Evolutionary conservation across 2,888 invertebrate genomes (phyloP).

Genomic region (Laothoe populi): DNA sequence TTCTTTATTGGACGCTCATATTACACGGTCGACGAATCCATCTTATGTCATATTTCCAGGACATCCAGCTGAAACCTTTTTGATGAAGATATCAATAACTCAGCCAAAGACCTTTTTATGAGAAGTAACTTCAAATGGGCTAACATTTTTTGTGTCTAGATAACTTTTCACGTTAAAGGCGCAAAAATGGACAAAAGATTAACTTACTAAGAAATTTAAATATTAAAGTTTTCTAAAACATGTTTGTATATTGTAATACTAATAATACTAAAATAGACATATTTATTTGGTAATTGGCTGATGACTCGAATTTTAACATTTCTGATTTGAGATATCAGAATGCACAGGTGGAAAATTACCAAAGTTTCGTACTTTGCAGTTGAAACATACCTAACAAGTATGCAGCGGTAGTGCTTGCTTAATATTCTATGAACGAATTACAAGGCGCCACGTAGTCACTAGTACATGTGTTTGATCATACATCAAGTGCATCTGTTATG

Average conservation of each 20-base stretch:
- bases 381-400: slow-evolving; percentile 29
- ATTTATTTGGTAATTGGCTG: not conserved
- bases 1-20: slow-evolving; percentile 16
- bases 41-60: slow-evolving; percentile 18
- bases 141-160: not conserved
- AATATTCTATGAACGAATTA: slow-evolving; percentile 45
- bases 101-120: not conserved
- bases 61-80: slow-evolving; percentile 4
- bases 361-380: not conserved
- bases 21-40: slow-evolving; percentile 2
- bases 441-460: slow-evolving; percentile 37
- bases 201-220: not conserved
- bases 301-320: not conserved
- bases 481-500: slow-evolving; percentile 21
- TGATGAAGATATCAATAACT: slow-evolving; percentile 16
- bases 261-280: not conserved
- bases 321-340: not conserved
- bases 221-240: too few relatives aligned
- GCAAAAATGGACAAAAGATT: not conserved
- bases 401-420: slow-evolving; percentile 38
- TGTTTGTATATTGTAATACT: too few relatives aligned
- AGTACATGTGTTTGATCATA: slow-evolving; percentile 14
- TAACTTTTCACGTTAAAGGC: not conserved
- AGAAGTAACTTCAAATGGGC: not conserved
- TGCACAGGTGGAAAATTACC: not conserved